These are phyloP conservation scores for Meghimatium bilineatum DNA, from an alignment of 2,888 invertebrate genomes.

Conservation along the genomic window DNA sequence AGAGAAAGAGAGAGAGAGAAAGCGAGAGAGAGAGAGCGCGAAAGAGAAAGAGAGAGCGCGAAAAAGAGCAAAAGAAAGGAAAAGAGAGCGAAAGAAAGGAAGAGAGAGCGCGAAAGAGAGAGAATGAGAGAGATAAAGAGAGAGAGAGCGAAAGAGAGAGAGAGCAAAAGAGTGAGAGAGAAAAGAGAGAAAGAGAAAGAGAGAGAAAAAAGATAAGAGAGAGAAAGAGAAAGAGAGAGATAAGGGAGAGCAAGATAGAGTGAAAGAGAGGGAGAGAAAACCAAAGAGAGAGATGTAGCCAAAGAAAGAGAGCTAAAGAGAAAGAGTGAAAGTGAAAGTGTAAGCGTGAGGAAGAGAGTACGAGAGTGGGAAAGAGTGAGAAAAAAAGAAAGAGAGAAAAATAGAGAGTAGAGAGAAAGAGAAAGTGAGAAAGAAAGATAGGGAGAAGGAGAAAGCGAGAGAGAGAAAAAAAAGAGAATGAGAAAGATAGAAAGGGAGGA, in stretches of 20 bases:
- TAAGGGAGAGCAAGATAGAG: not conserved
- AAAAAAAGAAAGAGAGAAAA: not conserved
- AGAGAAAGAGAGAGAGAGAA: not conserved
- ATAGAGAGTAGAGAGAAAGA: not conserved
- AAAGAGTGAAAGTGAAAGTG: not conserved
- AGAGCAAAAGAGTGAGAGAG: not conserved
- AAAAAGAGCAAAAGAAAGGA: not conserved
- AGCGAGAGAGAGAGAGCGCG: not conserved
- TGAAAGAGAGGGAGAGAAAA: not conserved
- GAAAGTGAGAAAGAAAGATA: not conserved
- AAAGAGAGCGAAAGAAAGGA: not conserved
- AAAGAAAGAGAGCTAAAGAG: not conserved
- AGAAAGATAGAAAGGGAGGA: not conserved
- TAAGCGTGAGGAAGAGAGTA: not conserved
- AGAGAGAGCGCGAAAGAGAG: not conserved
- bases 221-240: not conserved
- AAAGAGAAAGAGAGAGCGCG: not conserved
- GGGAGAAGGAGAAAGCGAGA: not conserved
- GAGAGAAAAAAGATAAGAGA: not conserved
- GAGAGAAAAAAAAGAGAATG: not conserved
- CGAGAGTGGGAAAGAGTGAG: not conserved
- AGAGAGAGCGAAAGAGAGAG: not conserved
- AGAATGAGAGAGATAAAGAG: not conserved
- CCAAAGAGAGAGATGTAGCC: not conserved
- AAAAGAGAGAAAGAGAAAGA: not conserved